These are phyloP conservation scores for Amiota mariae DNA, from an alignment of 2,888 invertebrate genomes.

Conservation along the genomic window DNA sequence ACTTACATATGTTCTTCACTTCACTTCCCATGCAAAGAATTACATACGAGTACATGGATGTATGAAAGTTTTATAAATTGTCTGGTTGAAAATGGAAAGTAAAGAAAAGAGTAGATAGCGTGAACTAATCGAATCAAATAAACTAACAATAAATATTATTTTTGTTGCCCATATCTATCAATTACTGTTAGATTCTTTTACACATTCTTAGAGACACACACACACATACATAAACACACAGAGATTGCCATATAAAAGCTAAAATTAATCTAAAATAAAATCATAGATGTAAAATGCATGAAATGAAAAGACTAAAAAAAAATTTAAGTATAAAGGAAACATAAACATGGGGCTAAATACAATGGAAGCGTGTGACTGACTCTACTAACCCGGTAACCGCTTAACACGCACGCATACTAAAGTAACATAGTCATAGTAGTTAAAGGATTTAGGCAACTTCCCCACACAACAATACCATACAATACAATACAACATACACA, in stretches of 20 bases:
- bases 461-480: too few relatives aligned
- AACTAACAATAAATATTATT: conserved; percentile 1
- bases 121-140: neutral
- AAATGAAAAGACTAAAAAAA: neutral
- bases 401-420: conserved; percentile 31
- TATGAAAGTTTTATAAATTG: too few relatives aligned
- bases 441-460: too few relatives aligned
- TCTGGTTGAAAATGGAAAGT: too few relatives aligned
- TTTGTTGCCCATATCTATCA: conserved; percentile 5
- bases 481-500: too few relatives aligned
- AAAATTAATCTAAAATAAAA: neutral
- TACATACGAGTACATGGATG: too few relatives aligned
- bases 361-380: conserved; percentile 35
- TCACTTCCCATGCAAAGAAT: too few relatives aligned
- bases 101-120: too few relatives aligned
- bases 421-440: too few relatives aligned
- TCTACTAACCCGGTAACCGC: conserved; percentile 33
- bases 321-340: neutral
- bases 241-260: neutral
- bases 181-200: conserved; percentile 4
- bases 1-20: too few relatives aligned
- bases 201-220: neutral
- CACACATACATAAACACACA: neutral
- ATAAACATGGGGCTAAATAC: conserved; percentile 26
- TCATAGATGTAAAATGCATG: neutral